phyloP scores from a whole-genome alignment of 2,888 invertebrate genomes.

The Drosophila borealis region DNA sequence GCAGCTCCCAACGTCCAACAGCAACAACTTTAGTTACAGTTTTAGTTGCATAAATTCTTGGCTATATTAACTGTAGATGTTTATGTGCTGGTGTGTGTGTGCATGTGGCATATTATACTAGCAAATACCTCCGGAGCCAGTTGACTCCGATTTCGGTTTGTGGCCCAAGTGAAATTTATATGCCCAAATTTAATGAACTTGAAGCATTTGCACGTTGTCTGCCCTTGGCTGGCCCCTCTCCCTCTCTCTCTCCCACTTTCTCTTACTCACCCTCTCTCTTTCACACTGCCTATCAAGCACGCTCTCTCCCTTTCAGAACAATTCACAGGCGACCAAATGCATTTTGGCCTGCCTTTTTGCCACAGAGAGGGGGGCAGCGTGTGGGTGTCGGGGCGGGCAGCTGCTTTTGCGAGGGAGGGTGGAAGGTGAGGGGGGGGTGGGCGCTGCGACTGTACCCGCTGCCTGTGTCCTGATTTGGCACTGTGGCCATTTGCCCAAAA shows the following conservation, averaged over 20 bases:
- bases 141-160: slow-evolving; percentile 81
- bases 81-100: slow-evolving; percentile 14
- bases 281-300: neutral
- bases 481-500: slow-evolving; percentile 32
- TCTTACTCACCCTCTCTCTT: neutral
- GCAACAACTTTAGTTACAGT: slow-evolving; percentile 17
- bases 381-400: rapidly evolving
- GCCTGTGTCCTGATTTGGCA: slow-evolving; percentile 9
- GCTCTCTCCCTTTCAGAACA: slow-evolving; percentile 22
- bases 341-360: slow-evolving; percentile 50
- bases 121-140: slow-evolving; percentile 73
- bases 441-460: neutral
- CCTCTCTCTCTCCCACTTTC: neutral
- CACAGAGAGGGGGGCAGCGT: neutral
- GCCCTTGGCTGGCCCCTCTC: neutral
- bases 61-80: slow-evolving; percentile 35
- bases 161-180: slow-evolving; percentile 80
- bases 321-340: slow-evolving; percentile 61
- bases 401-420: neutral
- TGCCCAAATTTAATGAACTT: slow-evolving; percentile 80
- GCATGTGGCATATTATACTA: slow-evolving; percentile 44
- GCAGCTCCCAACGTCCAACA: neutral
- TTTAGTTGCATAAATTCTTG: slow-evolving; percentile 17
- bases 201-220: slow-evolving; percentile 67
- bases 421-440: no score